Percentiles rank a stretch among this genome's conserved stretches.
These are phyloP conservation scores for Scaptomyza montana DNA, from an alignment of 1,140 invertebrate species.

Conservation along the genomic window DNA sequence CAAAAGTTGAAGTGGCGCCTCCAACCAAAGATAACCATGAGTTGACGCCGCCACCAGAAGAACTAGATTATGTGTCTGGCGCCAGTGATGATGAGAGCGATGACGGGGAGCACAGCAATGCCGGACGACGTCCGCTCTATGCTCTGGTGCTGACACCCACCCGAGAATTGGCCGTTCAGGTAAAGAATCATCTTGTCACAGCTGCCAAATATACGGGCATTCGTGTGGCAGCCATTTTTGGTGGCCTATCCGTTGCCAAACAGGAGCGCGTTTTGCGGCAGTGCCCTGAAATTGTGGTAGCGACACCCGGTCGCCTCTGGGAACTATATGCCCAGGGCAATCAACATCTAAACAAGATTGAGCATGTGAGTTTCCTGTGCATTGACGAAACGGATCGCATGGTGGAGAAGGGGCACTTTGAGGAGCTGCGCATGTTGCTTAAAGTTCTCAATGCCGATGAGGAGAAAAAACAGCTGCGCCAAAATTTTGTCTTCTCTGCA, in stretches of 20 bases:
- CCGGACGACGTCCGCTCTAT: conserved; percentile 86
- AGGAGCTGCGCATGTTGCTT: conserved; percentile 93
- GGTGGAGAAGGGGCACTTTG: conserved; percentile 98
- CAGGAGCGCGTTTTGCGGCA: conserved; percentile 93
- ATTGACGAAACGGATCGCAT: conserved; percentile 99
- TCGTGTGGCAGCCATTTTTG: conserved; percentile 91
- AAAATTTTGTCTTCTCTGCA: conserved; percentile 99
- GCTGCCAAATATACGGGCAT: conserved; percentile 91
- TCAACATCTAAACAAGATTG: conserved; percentile 89
- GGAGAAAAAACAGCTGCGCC: conserved; percentile 86
- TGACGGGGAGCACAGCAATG: conserved; percentile 65
- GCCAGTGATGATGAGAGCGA: conserved; percentile 83
- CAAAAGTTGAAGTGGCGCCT: conserved; percentile 61
- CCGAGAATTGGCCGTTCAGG: conserved; percentile 96
- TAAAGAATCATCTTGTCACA: conserved; percentile 92
- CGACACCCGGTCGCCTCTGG: conserved; percentile 98
- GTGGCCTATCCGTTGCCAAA: conserved; percentile 95
- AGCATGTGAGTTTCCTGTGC: conserved; percentile 92
- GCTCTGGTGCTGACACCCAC: conserved; percentile 97
- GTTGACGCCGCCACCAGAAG: conserved; percentile 76
- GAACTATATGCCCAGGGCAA: conserved; percentile 93
- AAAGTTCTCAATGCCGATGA: conserved; percentile 91
- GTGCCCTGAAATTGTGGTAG: conserved; percentile 96
- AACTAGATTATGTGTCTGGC: conserved; percentile 70
- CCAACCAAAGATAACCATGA: conserved; percentile 61